Base-by-base conservation (phyloP, 2,113 vertebrate species). In the Manacus vitellinus region DNA sequence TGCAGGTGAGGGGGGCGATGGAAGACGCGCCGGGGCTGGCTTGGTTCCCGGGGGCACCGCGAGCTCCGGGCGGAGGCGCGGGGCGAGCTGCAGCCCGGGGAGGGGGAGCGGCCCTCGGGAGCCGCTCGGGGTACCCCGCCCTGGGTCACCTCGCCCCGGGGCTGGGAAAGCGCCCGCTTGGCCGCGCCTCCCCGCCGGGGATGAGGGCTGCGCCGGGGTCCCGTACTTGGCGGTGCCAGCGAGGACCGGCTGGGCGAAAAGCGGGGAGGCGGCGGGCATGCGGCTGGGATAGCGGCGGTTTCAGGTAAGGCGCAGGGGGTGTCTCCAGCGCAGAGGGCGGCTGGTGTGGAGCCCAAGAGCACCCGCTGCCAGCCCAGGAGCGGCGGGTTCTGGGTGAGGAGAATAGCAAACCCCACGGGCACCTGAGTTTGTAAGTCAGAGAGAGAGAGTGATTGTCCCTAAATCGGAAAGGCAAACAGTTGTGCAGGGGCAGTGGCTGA, bases 231-330 rank as follows among this genome's bases (percentile, higher is more conserved):
- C 1, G 28, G 20, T 12, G 84, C 37, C 16, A 2, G 43, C 9
- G 31, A 12, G 59, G 10, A 3, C 19, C 5, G 43, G 43, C 49
- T 2, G 49, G 49, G 14, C 24, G 24, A 27, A 51, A 27, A 51
- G 52, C 52, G 28, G 52, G 52, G 28, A 51, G 49, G 49, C 3
- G 59, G 6, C 65, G 1, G 61, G 31, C n/a, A 3, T 16, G 30
- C 30, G 43, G 43, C 20, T 1, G 86, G 12, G 27, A 1, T 2
- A 6, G 3, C 17, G 1, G 28, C 0, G 43, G 9, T 19, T 19
- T 43, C 54, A 28, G 87, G 35, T 17, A 7, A 9, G 54, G 54
- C 15, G 62, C 71, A 14, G 11, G 28, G 67, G 17, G 71, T 2
- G 65, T 20, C 7, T 5, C 12, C 43, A 2, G 12, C 3, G 62